A percentile compares a stretch with the other conserved stretches of the same genome.
Evolutionary conservation across 2,888 invertebrate species (phyloP).

Genomic region (Callimorpha dominula): DNA sequence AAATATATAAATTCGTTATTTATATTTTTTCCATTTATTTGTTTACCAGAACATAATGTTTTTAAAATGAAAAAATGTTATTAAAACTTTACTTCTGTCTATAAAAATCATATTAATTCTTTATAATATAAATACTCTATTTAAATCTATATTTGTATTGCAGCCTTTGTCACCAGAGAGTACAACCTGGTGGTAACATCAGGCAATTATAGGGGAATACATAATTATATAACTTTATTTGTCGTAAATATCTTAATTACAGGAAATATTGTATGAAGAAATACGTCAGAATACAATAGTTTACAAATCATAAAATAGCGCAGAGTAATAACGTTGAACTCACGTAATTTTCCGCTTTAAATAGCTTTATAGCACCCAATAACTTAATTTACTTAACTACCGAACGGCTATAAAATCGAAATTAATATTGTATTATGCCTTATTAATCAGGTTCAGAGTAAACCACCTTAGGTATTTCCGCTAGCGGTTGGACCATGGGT

Average conservation of each 20-base stretch:
- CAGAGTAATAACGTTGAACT: neutral
- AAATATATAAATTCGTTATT: too few relatives aligned
- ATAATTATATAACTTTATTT: neutral
- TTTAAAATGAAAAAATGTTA: too few relatives aligned
- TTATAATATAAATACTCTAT: too few relatives aligned
- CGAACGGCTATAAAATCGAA: constrained; percentile 7
- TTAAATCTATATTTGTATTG: too few relatives aligned
- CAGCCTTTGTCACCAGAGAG: too few relatives aligned
- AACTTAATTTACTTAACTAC: constrained; percentile 17
- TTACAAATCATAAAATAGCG: neutral
- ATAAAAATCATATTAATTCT: too few relatives aligned
- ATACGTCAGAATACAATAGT: neutral
- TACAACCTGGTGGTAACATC: too few relatives aligned
- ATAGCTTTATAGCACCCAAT: constrained; percentile 14
- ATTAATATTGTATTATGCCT: constrained; percentile 5
- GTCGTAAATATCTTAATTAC: neutral
- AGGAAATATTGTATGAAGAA: neutral
- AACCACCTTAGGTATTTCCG: constrained; percentile 24
- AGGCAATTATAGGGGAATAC: too few relatives aligned
- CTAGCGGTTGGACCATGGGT: constrained; percentile 35
- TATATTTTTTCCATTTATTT: too few relatives aligned
- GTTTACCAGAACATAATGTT: too few relatives aligned
- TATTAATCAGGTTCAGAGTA: constrained; percentile 3
- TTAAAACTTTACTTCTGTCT: too few relatives aligned
- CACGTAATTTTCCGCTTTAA: constrained; percentile 9